A percentile compares a stretch with the other conserved stretches of the same genome.
These are phyloP conservation scores for Seira ritae DNA, from an alignment of 2,888 invertebrate species.

Conservation along the genomic window DNA sequence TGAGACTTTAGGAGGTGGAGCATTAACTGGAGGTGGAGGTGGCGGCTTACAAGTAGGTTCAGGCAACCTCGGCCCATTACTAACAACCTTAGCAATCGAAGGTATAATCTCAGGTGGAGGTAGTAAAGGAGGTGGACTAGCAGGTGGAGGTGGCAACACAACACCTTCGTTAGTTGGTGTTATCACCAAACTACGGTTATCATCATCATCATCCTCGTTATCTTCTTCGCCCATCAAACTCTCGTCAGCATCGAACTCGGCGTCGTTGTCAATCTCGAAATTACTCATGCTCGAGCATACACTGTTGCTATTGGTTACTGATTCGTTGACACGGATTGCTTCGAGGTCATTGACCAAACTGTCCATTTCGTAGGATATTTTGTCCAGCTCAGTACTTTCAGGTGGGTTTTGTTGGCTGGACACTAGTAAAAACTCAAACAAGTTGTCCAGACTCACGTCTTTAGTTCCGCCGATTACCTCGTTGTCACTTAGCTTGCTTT, in stretches of 20 bases:
- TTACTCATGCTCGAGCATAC: conserved; percentile 6
- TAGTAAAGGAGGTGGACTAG: conserved; percentile 10
- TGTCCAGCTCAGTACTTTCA: not conserved
- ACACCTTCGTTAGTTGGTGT: not conserved
- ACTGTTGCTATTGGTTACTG: not conserved
- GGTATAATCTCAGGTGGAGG: conserved; percentile 21
- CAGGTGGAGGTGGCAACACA: conserved; percentile 50
- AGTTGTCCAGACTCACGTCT: conserved; percentile 81
- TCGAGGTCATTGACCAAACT: not conserved
- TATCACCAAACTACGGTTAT: too few relatives aligned
- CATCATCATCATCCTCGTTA: not conserved
- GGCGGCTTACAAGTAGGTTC: conserved; percentile 87
- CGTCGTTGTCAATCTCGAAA: conserved; percentile 24
- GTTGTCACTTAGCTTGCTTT: conserved; percentile 31
- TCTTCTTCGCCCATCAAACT: conserved; percentile 84
- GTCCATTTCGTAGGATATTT: conserved; percentile 12
- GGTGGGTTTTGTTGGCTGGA: conserved; percentile 76
- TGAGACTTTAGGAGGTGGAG: conserved; percentile 6
- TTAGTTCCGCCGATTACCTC: conserved; percentile 66
- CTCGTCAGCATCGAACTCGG: too few relatives aligned
- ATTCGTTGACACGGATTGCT: not conserved
- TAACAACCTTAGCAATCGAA: not conserved
- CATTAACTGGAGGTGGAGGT: conserved; percentile 79
- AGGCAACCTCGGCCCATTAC: conserved; percentile 81
- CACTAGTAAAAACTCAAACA: conserved; percentile 93